Evolutionary conservation across 92 coral and sea anemone genomes (phyloP).

Genomic region (Scolanthus callimorphus): DNA sequence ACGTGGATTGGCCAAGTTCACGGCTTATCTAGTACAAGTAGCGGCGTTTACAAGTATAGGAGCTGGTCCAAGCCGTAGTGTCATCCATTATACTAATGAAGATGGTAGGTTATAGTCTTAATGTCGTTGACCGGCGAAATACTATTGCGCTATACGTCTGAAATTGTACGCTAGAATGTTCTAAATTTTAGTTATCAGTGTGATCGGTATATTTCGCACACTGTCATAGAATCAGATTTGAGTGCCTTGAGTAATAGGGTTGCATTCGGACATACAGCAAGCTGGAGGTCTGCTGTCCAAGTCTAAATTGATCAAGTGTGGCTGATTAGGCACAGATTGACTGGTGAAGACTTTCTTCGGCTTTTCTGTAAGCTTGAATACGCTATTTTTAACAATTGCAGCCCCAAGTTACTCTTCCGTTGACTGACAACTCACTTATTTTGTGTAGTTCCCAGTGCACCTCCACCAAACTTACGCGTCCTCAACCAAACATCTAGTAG

Average conservation of each 20-base stretch:
- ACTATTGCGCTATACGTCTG: too few species aligned
- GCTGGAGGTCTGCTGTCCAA: too few species aligned
- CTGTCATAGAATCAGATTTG: too few species aligned
- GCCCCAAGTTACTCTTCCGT: not conserved
- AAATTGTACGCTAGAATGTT: too few species aligned
- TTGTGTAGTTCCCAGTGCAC: not conserved
- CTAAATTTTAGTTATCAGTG: too few species aligned
- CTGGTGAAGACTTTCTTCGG: too few species aligned
- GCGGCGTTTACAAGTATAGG: constrained; percentile 7
- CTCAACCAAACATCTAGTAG: constrained; percentile 7
- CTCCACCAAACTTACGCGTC: constrained; percentile 9
- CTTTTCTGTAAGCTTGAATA: not conserved
- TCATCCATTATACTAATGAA: not conserved
- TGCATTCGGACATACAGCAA: too few species aligned
- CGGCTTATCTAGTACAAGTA: not conserved
- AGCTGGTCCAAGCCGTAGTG: constrained; percentile 4
- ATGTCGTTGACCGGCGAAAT: too few species aligned
- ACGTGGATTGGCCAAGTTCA: not conserved
- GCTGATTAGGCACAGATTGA: too few species aligned
- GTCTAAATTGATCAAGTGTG: too few species aligned
- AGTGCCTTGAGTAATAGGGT: too few species aligned
- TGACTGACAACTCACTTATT: not conserved
- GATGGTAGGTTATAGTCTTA: constrained; percentile 4
- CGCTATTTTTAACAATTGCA: not conserved
- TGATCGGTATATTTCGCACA: too few species aligned